Conservation (phyloP, 2,113 vertebrate genomes). For the Eretmochelys imbricata region DNA sequence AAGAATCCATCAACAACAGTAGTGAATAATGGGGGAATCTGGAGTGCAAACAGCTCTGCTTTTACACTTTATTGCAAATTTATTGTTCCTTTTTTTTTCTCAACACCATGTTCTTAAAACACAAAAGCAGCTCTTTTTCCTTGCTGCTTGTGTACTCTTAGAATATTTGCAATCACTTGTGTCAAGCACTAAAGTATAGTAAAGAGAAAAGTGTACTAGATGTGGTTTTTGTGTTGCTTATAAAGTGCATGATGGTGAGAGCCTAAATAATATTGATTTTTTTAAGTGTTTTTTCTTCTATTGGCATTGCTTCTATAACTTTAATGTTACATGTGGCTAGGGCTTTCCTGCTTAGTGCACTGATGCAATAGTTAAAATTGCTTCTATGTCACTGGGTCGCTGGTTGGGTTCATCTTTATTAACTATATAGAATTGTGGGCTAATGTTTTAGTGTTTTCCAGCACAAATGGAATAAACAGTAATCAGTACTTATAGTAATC, state of each 20-base stretch:
- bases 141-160: conserved; percentile 83
- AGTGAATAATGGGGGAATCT: conserved; percentile 72
- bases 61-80: conserved; percentile 80
- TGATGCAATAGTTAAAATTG: conserved; percentile 88
- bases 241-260: conserved; percentile 97
- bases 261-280: conserved; percentile 86
- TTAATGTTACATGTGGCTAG: conserved; percentile 88
- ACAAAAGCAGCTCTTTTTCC: conserved; percentile 77
- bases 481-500: conserved; percentile 90
- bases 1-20: conserved; percentile 52
- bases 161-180: conserved; percentile 86
- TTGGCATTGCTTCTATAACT: conserved; percentile 90
- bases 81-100: conserved; percentile 79
- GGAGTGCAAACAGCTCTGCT: conserved; percentile 80
- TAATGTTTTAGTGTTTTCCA: conserved; percentile 90
- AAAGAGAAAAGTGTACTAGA: conserved; percentile 87
- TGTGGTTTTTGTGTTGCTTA: conserved; percentile 94
- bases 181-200: conserved; percentile 90
- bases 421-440: conserved; percentile 89
- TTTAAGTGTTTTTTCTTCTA: conserved; percentile 86
- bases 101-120: conserved; percentile 85
- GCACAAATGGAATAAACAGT: conserved; percentile 90
- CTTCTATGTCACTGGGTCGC: conserved; percentile 90
- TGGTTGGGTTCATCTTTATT: conserved; percentile 91
- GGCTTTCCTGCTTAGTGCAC: conserved; percentile 86